Evolutionary conservation across 1,140 invertebrate species (phyloP), one percentile per base, ranked within the genome.

Genomic region (Caenorhabditis tropicalis): DNA sequence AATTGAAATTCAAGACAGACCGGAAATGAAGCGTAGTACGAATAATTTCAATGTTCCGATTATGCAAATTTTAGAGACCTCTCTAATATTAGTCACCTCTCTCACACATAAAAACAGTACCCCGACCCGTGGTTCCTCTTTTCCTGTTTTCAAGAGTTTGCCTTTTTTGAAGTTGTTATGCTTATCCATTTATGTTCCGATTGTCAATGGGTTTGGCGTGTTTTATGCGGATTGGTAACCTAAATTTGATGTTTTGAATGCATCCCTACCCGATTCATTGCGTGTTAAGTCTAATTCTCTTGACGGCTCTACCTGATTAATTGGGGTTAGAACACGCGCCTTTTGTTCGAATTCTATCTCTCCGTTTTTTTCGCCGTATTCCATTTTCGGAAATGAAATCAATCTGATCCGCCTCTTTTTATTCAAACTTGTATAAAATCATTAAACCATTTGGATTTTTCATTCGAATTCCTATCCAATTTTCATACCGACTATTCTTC

Each of bases 161-260:
- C 21, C n/a, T 27, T 2, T 56, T 56, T 56, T 27, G 21, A 27
- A 9, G 9, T n/a, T 27, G 7, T 16, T 39, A 74, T 74, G 65
- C 65, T 74, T 74, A 74, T 74, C 65, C 65, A 74, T 74, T 74
- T 43, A 12, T 43, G 36, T 74, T n/a, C n/a, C 36, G 16, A 7
- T 4, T 9, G 9, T 65, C n/a, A 36, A 65, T 36, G 1, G 16
- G 31, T 74, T 43, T 43, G 39, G 39, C 39, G 39, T 43, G 39
- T 43, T 74, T 74, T 74, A 74, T 74, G 65, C 39, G 24, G 39
- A 36, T 74, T 74, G 65, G 65, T 74, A 74, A 74, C 65, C 65
- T 74, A 74, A 43, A 74, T 74, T 74, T 74, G 36, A 74, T 74
- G 65, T 74, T 74, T 74, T 74, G 65, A 74, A 74, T 74, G 65